phyloP scores from a whole-genome alignment of 2,888 invertebrate species.

The Microplitis manilae region DNA sequence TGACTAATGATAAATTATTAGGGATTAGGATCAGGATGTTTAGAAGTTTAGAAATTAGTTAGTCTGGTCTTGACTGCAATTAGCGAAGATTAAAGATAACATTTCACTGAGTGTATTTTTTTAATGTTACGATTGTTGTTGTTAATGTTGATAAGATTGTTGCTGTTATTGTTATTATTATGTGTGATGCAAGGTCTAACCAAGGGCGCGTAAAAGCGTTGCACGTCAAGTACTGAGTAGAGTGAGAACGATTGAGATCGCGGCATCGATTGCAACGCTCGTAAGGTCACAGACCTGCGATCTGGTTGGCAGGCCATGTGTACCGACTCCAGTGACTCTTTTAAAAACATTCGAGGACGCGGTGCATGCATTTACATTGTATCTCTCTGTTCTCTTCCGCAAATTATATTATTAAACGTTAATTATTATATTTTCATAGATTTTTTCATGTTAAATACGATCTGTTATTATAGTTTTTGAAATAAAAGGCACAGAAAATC shows the following conservation, averaged over 20 bases:
- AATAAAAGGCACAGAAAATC: not conserved
- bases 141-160: too few relatives aligned
- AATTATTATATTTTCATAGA: not conserved
- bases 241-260: slow-evolving; percentile 54
- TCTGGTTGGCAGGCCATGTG: slow-evolving; percentile 67
- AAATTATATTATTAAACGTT: slow-evolving; percentile 12
- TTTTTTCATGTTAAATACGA: not conserved
- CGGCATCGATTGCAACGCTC: slow-evolving; percentile 62
- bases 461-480: not conserved
- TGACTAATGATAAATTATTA: not conserved
- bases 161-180: not conserved
- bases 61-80: slow-evolving; percentile 17
- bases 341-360: slow-evolving; percentile 49
- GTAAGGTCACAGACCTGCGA: slow-evolving; percentile 67
- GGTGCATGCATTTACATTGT: slow-evolving; percentile 8
- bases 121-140: not conserved
- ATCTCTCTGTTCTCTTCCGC: slow-evolving; percentile 10
- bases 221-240: slow-evolving; percentile 16
- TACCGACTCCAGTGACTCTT: slow-evolving; percentile 56
- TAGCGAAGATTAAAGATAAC: slow-evolving; percentile 32
- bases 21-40: not conserved
- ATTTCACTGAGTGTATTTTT: not conserved
- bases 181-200: slow-evolving; percentile 5
- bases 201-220: slow-evolving; percentile 34
- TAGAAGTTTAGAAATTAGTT: not conserved